Evolutionary conservation across 2,113 vertebrate genomes (phyloP).

Genomic region (Hippocampus zosterae): DNA sequence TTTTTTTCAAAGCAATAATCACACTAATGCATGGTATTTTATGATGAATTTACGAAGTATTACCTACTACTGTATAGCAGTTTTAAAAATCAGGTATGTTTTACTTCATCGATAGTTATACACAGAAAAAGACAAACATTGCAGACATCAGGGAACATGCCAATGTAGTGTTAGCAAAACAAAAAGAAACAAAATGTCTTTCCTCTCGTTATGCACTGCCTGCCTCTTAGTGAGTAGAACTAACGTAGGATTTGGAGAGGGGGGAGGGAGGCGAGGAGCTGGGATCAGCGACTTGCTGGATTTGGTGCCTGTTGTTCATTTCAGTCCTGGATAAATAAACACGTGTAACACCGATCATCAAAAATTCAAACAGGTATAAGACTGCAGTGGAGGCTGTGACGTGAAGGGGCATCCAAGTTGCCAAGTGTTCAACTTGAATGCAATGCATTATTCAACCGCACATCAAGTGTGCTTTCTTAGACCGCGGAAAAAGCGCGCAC

Average conservation of each 20-base stretch:
- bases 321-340: constrained; percentile 1
- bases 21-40: constrained; percentile 86
- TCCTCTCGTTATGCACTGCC: constrained; percentile 84
- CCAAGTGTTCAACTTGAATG: constrained; percentile 34
- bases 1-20: constrained; percentile 86
- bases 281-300: constrained; percentile 63
- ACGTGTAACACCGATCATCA: not conserved
- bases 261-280: constrained; percentile 72
- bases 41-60: constrained; percentile 79
- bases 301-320: constrained; percentile 47
- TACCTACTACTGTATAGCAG: constrained; percentile 81
- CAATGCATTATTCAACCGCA: constrained; percentile 53
- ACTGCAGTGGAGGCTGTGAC: not conserved
- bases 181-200: constrained; percentile 71
- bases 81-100: constrained; percentile 83
- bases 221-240: constrained; percentile 79
- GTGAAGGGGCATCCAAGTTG: not conserved
- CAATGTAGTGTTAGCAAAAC: constrained; percentile 80
- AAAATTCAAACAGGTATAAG: not conserved
- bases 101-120: constrained; percentile 83
- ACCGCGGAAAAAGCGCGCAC: constrained; percentile 44
- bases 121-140: constrained; percentile 71
- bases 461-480: constrained; percentile 45
- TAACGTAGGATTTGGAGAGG: constrained; percentile 72
- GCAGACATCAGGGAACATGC: constrained; percentile 85